Base-by-base conservation (phyloP, 1,140 invertebrate genomes). In the Lasioglossum baleicum region DNA sequence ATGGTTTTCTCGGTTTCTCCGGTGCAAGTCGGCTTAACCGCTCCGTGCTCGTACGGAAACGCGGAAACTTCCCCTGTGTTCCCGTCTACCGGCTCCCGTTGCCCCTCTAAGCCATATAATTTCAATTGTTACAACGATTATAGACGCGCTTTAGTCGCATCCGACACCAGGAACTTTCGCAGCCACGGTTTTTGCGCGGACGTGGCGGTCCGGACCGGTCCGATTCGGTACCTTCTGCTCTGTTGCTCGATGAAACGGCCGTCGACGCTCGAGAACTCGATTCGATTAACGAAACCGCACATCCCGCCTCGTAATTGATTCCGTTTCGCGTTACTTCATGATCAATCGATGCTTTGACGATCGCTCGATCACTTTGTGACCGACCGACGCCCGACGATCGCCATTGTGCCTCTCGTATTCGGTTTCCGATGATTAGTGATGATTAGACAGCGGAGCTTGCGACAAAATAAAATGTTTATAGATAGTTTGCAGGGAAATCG, bases 61-160 rank as follows among this genome's bases (percentile, higher is more conserved):
- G 26, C 42, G 44, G 65, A 60, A 68, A 76, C 74, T 76, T 76
- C 40, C 35, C 35, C n/a, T 66, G 65, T 53, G 40, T 15, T 35
- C 42, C 15, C 74, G 17, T 68, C 26, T 17, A 4, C 42, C 15
- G 26, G 15, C 20, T 26, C n/a, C 13, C 17, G 7, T n/a, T n/a
- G n/a, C 31, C 31, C 51, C 51, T 17, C 17, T 11, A 42, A 35
- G 35, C 42, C 42, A 10, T 58, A 26, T 71, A 63, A 63, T 71
- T 70, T 64, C 75, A 53, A 71, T 71, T 77, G 65, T 77, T 69
- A 22, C 58, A 10, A 17, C 75, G 11, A 51, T 51, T 69, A 51
- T 51, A 26, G 17, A 5, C 65, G 22, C 22, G 72, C n/a, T 44
- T 53, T 10, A 48, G 15, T 13, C 51, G 48, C 31, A 31, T 13